A percentile compares a stretch with the other conserved stretches of the same genome.
Conservation (phyloP, 1,140 invertebrate species). For the Oedothorax gibbosus region DNA sequence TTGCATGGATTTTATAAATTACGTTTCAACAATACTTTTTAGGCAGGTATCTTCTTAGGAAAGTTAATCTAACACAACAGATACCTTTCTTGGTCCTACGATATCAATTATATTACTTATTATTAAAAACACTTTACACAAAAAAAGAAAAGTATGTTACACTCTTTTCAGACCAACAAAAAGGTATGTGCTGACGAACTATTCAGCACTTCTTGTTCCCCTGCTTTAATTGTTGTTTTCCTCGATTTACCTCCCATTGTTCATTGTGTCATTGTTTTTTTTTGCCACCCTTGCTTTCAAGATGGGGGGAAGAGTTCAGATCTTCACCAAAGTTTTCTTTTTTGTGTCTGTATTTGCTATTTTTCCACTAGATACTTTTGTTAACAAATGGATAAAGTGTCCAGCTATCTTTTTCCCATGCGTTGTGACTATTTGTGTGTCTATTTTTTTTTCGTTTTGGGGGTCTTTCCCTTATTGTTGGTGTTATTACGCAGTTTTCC, state of each 20-base stretch:
- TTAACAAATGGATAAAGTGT: slow-evolving; percentile 9
- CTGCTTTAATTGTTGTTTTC: slow-evolving; percentile 34
- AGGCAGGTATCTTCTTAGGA: too few species aligned
- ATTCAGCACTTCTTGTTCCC: slow-evolving; percentile 23
- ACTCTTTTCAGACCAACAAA: neutral
- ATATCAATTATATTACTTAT: too few species aligned
- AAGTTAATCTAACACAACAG: too few species aligned
- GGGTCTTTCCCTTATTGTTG: neutral
- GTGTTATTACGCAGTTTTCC: neutral
- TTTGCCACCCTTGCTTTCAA: neutral
- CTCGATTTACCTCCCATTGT: neutral
- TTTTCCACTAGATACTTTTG: slow-evolving; percentile 11
- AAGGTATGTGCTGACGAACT: slow-evolving; percentile 5
- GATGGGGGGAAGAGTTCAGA: neutral
- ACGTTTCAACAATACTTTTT: too few species aligned
- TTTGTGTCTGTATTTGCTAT: neutral
- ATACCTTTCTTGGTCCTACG: too few species aligned
- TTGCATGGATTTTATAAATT: too few species aligned
- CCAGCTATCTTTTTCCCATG: neutral
- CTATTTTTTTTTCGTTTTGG: neutral
- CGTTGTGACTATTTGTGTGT: neutral
- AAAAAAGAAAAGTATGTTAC: too few species aligned
- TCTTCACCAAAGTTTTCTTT: neutral
- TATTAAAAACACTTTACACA: too few species aligned
- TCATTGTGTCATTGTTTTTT: slow-evolving; percentile 2